A percentile compares a stretch with the other conserved stretches of the same genome.
phyloP scores from a whole-genome alignment of 2,888 invertebrate species.

The Mythimna loreyi region DNA sequence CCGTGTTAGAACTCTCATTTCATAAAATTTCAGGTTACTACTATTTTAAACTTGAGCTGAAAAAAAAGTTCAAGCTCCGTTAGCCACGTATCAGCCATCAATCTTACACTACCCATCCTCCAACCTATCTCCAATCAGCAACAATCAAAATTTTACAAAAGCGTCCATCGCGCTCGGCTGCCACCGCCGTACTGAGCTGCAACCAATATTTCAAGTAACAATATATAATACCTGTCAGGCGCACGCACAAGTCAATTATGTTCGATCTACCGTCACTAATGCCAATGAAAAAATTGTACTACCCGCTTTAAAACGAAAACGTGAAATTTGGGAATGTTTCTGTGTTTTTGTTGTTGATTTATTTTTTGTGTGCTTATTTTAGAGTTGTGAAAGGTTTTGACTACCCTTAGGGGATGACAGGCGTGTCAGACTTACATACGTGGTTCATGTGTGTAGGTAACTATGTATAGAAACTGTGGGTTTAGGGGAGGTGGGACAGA shows the following conservation, averaged over 20 bases:
- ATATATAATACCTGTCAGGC: slow-evolving; percentile 74
- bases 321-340: slow-evolving; percentile 59
- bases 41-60: too few species aligned
- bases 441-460: neutral
- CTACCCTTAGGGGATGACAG: slow-evolving; percentile 9
- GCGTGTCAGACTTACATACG: neutral
- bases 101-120: neutral
- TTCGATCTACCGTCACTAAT: slow-evolving; percentile 74
- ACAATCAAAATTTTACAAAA: slow-evolving; percentile 17
- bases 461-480: too few species aligned
- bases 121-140: slow-evolving; percentile 1
- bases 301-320: slow-evolving; percentile 60
- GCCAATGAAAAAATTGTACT: slow-evolving; percentile 68
- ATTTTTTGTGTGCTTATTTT: slow-evolving; percentile 29
- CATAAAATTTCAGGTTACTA: too few species aligned
- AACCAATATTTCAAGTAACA: slow-evolving; percentile 64
- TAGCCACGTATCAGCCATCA: neutral
- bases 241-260: slow-evolving; percentile 77
- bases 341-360: slow-evolving; percentile 51
- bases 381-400: neutral
- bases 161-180: slow-evolving; percentile 34
- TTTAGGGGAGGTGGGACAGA: too few species aligned
- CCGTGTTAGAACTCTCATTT: too few species aligned
- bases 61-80: neutral
- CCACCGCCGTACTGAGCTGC: slow-evolving; percentile 47